Evolutionary conservation across 2,113 vertebrate species (phyloP).

Genomic region (Sturnira hondurensis): DNA sequence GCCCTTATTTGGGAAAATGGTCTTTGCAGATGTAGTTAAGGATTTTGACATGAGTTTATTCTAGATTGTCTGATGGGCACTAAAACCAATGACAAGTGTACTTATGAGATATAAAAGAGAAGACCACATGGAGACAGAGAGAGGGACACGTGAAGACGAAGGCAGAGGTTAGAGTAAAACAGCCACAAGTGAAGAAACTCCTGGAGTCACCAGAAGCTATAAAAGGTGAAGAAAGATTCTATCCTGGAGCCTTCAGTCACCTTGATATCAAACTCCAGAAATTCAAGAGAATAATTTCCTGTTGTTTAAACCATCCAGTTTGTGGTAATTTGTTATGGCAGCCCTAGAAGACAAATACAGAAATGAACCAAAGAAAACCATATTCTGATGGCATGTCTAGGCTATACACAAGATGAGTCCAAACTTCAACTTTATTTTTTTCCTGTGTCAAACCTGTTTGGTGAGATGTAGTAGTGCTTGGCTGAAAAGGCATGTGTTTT

Average conservation of each 20-base stretch:
- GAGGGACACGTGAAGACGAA: not conserved
- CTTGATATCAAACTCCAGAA: not conserved
- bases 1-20: not conserved
- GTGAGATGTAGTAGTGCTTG: not conserved
- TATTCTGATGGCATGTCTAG: not conserved
- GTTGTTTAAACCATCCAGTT: not conserved
- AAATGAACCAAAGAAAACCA: not conserved
- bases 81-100: not conserved
- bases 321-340: not conserved
- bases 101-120: not conserved
- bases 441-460: not conserved
- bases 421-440: not conserved
- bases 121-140: not conserved
- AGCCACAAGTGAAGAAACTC: not conserved
- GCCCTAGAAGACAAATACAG: not conserved
- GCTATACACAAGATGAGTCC: not conserved
- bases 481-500: not conserved
- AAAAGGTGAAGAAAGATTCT: not conserved
- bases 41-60: not conserved
- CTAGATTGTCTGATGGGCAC: not conserved
- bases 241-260: not conserved
- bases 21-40: not conserved
- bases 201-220: not conserved
- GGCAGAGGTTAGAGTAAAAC: not conserved
- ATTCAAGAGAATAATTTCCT: not conserved